phyloP scores from a whole-genome alignment of 2,113 vertebrate genomes.

The Chrysemys picta region DNA sequence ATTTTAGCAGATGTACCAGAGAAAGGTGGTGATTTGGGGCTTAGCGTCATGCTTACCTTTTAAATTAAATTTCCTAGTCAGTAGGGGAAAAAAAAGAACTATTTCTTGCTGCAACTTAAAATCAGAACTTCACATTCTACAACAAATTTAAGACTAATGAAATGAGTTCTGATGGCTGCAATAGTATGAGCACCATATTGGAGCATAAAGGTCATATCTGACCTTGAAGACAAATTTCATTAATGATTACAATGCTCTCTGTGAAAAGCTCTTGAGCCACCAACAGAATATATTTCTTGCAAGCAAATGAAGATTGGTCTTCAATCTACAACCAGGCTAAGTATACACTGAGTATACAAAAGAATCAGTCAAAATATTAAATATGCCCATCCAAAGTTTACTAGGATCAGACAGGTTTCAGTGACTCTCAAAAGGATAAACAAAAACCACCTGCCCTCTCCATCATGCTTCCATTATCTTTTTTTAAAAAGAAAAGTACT shows the following conservation, averaged over 20 bases:
- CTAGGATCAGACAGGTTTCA: not conserved
- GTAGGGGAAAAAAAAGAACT: not conserved
- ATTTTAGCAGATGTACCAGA: not conserved
- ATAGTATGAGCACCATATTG: not conserved
- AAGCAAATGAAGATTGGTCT: not conserved
- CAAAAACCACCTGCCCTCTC: not conserved
- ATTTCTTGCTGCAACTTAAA: not conserved
- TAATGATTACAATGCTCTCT: slow-evolving; percentile 15
- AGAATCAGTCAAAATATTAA: not conserved
- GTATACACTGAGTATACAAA: not conserved
- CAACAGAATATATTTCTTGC: not conserved
- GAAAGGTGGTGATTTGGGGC: not conserved
- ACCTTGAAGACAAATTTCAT: slow-evolving; percentile 24
- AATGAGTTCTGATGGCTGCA: slow-evolving; percentile 27
- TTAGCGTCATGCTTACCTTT: slow-evolving; percentile 6
- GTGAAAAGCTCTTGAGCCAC: not conserved
- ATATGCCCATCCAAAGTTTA: not conserved
- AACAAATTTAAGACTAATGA: not conserved
- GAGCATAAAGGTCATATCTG: not conserved
- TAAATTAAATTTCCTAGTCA: not conserved
- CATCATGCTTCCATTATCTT: not conserved
- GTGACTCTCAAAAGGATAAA: not conserved
- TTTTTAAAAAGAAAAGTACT: not conserved
- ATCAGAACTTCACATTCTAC: not conserved
- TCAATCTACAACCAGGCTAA: not conserved